Base-by-base conservation (phyloP, 2,888 invertebrate species). In the Trichacis sp. region DNA sequence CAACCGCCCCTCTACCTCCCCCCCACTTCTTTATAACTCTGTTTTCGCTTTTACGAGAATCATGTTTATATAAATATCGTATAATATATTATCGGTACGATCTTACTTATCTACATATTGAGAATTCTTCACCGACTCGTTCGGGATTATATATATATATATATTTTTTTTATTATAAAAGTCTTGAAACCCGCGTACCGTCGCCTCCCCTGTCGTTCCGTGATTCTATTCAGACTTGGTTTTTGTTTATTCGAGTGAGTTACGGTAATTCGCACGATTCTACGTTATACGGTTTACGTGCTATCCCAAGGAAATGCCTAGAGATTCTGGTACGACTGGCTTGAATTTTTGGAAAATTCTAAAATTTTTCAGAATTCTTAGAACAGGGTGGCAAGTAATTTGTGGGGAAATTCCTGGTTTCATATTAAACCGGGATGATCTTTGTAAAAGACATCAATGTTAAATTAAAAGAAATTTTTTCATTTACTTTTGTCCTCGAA, bases 201-300 rank as follows among this genome's bases (percentile, higher is more conserved):
- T 49, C 42, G 8, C 12, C 15, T 18, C 42, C 63, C 67, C 67
- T 63, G 63, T 63, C 63, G 57, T 63, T 49, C 40, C 55, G 52
- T 56, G 68, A 65, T 66, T 72, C 70, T 66, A 65, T 76, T 77
- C 78, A 77, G 79, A 79, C 80, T 79, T 20, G 4, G 8, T 24
- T 24, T 24, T 24, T 24, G 3, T 79, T 75, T 76, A 68, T 71
- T 74, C 69, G 78, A 76, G 74, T 76, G 73, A 80, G 78, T 75
- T 75, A 79, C 77, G 77, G 77, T 71, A 74, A 71, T 72, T 70
- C 73, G 71, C 70, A 73, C 70, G 72, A 74, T 40, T 76, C 73
- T 76, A 77, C 73, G 70, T 72, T 68, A 71, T 73, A 69, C 57
- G 64, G 57, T n/a, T 24, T 24, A 5, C 24, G 24, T 24, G 3